phyloP scores from a whole-genome alignment of 2,888 invertebrate species.

The Torymus texanus region DNA sequence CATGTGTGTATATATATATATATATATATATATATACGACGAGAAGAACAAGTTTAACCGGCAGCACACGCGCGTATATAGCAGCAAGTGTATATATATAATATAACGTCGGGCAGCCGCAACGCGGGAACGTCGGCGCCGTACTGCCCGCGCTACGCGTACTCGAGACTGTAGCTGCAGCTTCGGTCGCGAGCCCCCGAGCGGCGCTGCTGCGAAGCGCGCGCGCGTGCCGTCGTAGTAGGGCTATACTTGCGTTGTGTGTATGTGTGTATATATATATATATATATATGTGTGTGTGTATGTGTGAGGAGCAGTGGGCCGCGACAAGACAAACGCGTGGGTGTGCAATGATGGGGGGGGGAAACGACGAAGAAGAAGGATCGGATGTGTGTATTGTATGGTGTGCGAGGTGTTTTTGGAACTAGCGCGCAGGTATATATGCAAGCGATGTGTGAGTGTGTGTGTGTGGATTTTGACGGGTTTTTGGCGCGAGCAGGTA shows the following conservation, averaged over 20 bases:
- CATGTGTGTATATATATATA: too few species aligned
- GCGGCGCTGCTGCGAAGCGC: conserved; percentile 21
- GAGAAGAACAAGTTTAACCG: not conserved
- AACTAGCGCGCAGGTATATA: too few species aligned
- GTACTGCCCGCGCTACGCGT: conserved; percentile 64
- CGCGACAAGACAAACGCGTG: not conserved
- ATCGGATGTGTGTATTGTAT: too few species aligned
- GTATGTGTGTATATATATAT: not conserved
- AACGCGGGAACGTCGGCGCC: conserved; percentile 72
- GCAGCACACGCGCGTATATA: conserved; percentile 21
- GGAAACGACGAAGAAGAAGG: too few species aligned
- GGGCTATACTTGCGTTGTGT: not conserved
- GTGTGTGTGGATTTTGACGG: too few species aligned
- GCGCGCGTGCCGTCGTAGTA: not conserved
- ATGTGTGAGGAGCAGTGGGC: not conserved
- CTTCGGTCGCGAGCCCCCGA: conserved; percentile 19
- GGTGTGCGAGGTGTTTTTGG: too few species aligned
- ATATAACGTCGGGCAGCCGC: conserved; percentile 60
- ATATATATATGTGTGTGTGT: not conserved
- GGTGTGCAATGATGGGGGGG: not conserved
- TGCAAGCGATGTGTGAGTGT: too few species aligned
- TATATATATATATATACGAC: not conserved
- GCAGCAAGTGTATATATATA: conserved; percentile 7
- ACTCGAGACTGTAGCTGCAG: conserved; percentile 23
- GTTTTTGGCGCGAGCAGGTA: too few species aligned